A percentile compares a stretch with the other conserved stretches of the same genome.
phyloP scores from a whole-genome alignment of 2,888 invertebrate genomes.

The Drosophila cognata region DNA sequence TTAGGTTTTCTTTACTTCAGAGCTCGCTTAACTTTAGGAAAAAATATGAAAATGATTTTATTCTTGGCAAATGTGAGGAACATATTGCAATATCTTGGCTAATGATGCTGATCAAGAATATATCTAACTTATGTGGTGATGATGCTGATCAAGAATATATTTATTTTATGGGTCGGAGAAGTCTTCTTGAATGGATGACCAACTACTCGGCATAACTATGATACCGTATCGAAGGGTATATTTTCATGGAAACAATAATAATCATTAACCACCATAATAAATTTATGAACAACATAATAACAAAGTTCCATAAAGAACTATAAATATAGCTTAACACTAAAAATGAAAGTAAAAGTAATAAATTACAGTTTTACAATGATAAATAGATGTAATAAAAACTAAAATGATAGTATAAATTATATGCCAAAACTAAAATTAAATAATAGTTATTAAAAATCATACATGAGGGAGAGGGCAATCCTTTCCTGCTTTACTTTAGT shows the following conservation, averaged over 20 bases:
- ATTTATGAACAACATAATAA: not conserved
- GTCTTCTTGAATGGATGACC: not conserved
- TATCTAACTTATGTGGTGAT: not conserved
- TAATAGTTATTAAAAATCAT: not conserved
- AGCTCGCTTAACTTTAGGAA: not conserved
- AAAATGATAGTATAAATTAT: not conserved
- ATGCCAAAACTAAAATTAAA: not conserved
- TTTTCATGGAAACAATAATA: not conserved
- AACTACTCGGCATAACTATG: not conserved
- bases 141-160: not conserved
- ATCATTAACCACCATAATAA: not conserved
- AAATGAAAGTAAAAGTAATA: not conserved
- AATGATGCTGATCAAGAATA: not conserved
- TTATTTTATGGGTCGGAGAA: not conserved
- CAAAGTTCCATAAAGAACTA: not conserved
- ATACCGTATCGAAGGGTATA: not conserved
- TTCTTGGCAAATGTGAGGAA: not conserved
- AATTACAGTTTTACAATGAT: not conserved
- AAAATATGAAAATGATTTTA: not conserved
- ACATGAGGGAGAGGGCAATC: not conserved
- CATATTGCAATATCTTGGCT: not conserved
- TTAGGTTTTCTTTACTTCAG: not conserved
- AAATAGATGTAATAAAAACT: not conserved
- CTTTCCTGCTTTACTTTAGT: not conserved
- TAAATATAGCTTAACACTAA: not conserved